Evolutionary conservation across 2,797 vertebrate genomes (phyloP).

Genomic region (Rhinella marina): DNA sequence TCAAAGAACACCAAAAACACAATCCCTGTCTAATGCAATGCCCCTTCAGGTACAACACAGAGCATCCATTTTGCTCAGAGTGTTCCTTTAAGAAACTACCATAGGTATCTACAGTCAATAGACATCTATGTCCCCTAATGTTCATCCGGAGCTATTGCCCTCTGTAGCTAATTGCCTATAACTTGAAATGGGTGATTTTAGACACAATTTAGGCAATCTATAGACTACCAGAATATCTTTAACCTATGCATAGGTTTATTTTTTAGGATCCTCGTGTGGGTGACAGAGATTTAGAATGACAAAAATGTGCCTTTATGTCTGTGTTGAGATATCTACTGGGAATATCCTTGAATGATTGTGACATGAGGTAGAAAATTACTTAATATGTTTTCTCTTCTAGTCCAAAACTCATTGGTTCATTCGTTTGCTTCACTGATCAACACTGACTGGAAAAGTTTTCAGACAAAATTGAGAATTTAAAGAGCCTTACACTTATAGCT

Average conservation of each 20-base stretch:
- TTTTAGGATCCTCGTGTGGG: background rate
- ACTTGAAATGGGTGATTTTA: background rate
- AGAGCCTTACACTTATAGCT: too few relatives aligned
- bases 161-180: background rate
- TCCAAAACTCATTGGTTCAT: constrained; percentile 17
- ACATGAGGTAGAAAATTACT: constrained; percentile 26
- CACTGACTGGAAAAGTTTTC: background rate
- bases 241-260: background rate
- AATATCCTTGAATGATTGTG: constrained; percentile 26
- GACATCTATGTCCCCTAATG: background rate
- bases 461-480: constrained; percentile 12
- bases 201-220: background rate
- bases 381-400: constrained; percentile 18
- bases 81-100: too few relatives aligned
- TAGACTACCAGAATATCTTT: background rate
- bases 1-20: too few relatives aligned
- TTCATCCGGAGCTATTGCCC: too few relatives aligned
- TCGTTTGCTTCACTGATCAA: constrained; percentile 15
- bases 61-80: too few relatives aligned
- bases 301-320: background rate
- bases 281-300: constrained; percentile 18
- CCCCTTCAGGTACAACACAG: too few relatives aligned
- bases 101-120: background rate
- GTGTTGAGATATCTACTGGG: background rate
- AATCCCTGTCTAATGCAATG: too few relatives aligned